These are phyloP conservation scores for Rhincodon typus DNA, from an alignment of 2,797 vertebrate species.

Conservation along the genomic window DNA sequence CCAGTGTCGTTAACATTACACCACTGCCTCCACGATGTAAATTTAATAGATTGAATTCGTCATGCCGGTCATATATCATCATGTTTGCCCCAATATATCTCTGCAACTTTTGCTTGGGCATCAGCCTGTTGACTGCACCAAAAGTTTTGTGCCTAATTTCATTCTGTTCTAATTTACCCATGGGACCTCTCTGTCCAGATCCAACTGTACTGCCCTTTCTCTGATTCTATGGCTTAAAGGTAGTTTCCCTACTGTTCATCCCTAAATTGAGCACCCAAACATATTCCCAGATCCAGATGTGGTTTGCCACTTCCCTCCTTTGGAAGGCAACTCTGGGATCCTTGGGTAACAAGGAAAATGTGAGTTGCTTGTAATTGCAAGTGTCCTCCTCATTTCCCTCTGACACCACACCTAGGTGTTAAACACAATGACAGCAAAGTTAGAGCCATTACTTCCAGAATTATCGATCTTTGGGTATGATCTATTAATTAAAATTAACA, in stretches of 20 bases:
- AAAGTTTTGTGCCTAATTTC: background rate
- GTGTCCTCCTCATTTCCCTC: too few species aligned
- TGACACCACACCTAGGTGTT: background rate
- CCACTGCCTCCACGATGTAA: too few species aligned
- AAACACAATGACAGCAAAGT: background rate
- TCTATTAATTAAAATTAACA: too few species aligned
- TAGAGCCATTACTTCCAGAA: too few species aligned
- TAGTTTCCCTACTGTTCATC: background rate
- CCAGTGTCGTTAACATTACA: too few species aligned
- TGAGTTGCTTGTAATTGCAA: background rate
- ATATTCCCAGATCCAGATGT: background rate
- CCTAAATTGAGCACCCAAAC: background rate
- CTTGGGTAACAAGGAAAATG: background rate
- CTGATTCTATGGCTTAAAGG: background rate
- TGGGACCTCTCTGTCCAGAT: background rate
- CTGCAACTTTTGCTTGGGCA: background rate
- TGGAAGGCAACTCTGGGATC: background rate
- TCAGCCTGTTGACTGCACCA: background rate
- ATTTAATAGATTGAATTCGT: background rate
- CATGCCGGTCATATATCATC: background rate
- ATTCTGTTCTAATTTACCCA: background rate
- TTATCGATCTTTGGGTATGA: too few species aligned
- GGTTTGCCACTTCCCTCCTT: too few species aligned
- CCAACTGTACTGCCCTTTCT: background rate
- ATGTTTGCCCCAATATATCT: background rate